Evolutionary conservation across 2,888 invertebrate species (phyloP).

Genomic region (Carabus problematicus): DNA sequence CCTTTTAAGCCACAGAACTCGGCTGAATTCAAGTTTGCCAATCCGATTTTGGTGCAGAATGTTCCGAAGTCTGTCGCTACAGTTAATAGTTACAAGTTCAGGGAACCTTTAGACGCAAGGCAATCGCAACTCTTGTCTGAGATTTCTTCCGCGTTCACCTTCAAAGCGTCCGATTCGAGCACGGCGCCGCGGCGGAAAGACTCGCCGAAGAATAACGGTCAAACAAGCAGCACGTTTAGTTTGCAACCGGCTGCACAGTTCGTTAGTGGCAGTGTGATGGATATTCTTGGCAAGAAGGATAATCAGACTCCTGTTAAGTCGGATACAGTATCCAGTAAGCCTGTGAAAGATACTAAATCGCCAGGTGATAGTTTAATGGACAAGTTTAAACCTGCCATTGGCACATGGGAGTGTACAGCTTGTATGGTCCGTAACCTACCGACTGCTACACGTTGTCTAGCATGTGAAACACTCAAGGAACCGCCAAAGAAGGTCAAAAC

Average conservation of each 20-base stretch:
- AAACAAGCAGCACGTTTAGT: conserved; percentile 32
- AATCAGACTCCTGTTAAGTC: conserved; percentile 43
- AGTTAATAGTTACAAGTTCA: conserved; percentile 66
- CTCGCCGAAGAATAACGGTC: conserved; percentile 49
- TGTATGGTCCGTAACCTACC: conserved; percentile 68
- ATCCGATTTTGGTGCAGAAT: conserved; percentile 61
- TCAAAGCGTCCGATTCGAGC: conserved; percentile 51
- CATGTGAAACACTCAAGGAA: conserved; percentile 65
- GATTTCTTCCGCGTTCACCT: conserved; percentile 49
- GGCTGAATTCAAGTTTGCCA: conserved; percentile 59
- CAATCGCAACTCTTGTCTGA: conserved; percentile 45
- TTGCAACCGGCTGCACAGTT: conserved; percentile 51
- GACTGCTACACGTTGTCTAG: conserved; percentile 61
- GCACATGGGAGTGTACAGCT: conserved; percentile 71
- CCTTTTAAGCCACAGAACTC: conserved; percentile 24
- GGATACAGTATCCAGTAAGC: conserved; percentile 22
- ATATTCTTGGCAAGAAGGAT: conserved; percentile 51
- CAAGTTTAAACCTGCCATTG: conserved; percentile 63
- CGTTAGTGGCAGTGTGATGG: conserved; percentile 60
- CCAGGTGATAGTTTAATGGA: conserved; percentile 47
- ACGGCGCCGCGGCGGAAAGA: conserved; percentile 52
- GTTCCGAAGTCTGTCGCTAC: conserved; percentile 58
- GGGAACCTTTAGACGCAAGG: conserved; percentile 60
- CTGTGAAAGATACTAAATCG: background rate
- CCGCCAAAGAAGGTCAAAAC: conserved; percentile 64